Evolutionary conservation across 2,113 vertebrate genomes (phyloP), one percentile per base, ranked within the genome.

Genomic region (Rhabdornis inornatus): DNA sequence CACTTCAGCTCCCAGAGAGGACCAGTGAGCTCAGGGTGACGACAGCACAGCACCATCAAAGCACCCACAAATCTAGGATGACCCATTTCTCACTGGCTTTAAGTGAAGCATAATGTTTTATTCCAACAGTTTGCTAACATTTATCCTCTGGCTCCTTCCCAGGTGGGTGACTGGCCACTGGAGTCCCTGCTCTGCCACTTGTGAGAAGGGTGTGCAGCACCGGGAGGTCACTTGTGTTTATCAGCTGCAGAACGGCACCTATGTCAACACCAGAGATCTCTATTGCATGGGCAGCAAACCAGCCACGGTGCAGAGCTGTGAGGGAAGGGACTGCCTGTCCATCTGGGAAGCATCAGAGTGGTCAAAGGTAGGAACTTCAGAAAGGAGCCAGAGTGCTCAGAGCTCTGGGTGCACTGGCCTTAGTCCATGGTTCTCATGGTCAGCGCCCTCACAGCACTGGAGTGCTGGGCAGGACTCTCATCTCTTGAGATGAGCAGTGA

Each of bases 261-360:
- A 98, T 2, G 97, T 99, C 78, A 96, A 97, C 96, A 99, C 99
- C 2, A 97, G 98, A 68, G 98, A 99, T 50, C 95, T 98, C 37
- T 99, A 98, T 97, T 99, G 99, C 96, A 97, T 98, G 1, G 98
- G 98, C 42, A 97, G 92, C 71, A 99, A 98, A 77, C 99, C 99
- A 3, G 59, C 98, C 3, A 74, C 94, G 1, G 44, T 98, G 49
- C 99, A 99, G 88, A 98, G 95, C 97, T 99, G 99, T 11, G 98
- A 99, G 95, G 99, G 99, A 25, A 98, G 98, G 37, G 98, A 98
- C 94, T 99, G 99, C 92, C 98, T 99, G 66, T 98, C 98, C 15
- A 97, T 98, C 88, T 99, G 99, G 99, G 99, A 99, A 89, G 99
- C 99, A 1, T 99, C 99, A 1, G 99, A 99, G 96, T 99, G 99